These are phyloP conservation scores for Xanthorhoe designata DNA, from an alignment of 2,888 invertebrate species.

Conservation along the genomic window DNA sequence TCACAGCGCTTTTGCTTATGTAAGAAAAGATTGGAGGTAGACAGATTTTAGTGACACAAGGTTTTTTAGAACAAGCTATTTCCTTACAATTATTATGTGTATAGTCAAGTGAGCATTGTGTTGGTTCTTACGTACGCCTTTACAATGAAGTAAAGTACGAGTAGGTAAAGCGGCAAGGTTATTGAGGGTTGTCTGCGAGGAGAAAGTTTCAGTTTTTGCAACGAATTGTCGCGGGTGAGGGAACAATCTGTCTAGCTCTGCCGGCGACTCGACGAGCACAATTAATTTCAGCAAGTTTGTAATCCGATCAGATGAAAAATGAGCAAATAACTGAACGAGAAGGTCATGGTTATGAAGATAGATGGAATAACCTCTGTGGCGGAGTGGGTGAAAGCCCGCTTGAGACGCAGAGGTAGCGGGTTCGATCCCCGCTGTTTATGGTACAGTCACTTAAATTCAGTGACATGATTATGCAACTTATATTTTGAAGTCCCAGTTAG, in stretches of 20 bases:
- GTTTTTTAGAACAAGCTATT: not conserved
- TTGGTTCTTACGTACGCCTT: not conserved
- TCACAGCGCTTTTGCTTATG: not conserved
- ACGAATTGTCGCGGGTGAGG: slow-evolving; percentile 11
- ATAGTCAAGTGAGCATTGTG: not conserved
- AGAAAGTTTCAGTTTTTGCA: slow-evolving; percentile 16
- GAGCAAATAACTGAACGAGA: not conserved
- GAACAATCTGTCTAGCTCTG: slow-evolving; percentile 28
- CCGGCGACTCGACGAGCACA: slow-evolving; percentile 9
- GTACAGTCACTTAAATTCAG: too few relatives aligned
- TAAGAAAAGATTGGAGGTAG: not conserved
- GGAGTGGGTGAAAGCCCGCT: too few relatives aligned
- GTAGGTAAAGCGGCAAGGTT: not conserved
- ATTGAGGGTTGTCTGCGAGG: not conserved
- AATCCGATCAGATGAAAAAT: slow-evolving; percentile 1
- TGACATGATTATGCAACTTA: too few relatives aligned
- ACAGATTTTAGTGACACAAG: not conserved
- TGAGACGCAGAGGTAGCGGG: too few relatives aligned
- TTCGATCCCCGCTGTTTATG: too few relatives aligned
- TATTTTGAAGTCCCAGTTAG: too few relatives aligned
- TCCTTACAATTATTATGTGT: not conserved
- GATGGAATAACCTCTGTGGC: too few relatives aligned
- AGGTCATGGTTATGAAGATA: not conserved
- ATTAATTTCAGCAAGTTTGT: slow-evolving; percentile 24
- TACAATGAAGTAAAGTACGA: not conserved